These are phyloP conservation scores for Mystacornis crossleyi DNA, from an alignment of 2,113 vertebrate genomes.

Conservation along the genomic window DNA sequence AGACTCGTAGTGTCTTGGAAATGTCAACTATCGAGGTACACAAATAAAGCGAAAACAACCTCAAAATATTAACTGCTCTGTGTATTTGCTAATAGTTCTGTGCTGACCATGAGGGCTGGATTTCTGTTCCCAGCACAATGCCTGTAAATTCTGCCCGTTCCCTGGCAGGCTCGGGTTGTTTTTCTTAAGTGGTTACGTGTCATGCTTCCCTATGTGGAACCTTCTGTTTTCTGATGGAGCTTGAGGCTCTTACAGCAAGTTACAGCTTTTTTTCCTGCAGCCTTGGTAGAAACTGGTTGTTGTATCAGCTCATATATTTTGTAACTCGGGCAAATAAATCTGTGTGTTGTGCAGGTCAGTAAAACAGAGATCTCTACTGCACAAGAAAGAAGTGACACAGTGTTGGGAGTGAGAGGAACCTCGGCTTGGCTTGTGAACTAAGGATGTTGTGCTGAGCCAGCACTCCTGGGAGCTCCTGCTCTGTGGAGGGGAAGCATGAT, in stretches of 20 bases:
- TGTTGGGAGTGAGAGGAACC: not conserved
- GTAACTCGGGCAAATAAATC: slow-evolving; percentile 12
- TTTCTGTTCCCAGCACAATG: not conserved
- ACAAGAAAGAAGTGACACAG: not conserved
- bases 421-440: not conserved
- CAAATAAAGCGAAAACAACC: not conserved
- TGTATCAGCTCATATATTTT: not conserved
- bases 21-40: not conserved
- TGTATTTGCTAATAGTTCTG: not conserved
- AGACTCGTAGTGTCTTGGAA: not conserved
- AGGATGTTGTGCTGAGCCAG: not conserved
- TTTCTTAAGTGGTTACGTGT: not conserved
- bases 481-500: not conserved
- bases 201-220: not conserved
- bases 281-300: not conserved
- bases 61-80: slow-evolving; percentile 11
- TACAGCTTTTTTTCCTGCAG: not conserved
- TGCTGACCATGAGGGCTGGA: not conserved
- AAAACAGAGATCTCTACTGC: not conserved
- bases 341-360: not conserved
- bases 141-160: not conserved
- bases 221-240: not conserved
- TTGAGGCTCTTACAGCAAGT: not conserved
- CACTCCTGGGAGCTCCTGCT: not conserved
- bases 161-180: not conserved